These are phyloP conservation scores for Physocephala rufipes DNA, from an alignment of 2,888 invertebrate species.

Conservation along the genomic window DNA sequence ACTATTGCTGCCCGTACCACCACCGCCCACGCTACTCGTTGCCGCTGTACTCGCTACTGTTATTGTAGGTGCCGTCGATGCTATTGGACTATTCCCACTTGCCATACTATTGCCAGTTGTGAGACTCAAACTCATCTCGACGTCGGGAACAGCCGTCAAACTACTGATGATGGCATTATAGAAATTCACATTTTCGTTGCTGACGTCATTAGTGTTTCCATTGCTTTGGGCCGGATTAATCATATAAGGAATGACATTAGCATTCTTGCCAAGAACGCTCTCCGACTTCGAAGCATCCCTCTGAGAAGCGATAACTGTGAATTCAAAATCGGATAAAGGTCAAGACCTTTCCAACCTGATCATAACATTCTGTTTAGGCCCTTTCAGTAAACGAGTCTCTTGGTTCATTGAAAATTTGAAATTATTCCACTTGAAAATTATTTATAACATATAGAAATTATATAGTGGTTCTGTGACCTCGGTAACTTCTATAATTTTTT, in stretches of 20 bases:
- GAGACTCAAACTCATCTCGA: slow-evolving; percentile 29
- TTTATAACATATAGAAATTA: too few relatives aligned
- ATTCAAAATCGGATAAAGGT: neutral
- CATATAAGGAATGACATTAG: slow-evolving; percentile 54
- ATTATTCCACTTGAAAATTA: neutral
- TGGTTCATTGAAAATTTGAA: too few relatives aligned
- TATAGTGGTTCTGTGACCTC: too few relatives aligned
- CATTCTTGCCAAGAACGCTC: slow-evolving; percentile 55
- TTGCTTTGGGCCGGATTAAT: slow-evolving; percentile 40
- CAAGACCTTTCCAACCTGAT: neutral
- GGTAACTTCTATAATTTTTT: too few relatives aligned
- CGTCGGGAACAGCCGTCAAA: slow-evolving; percentile 23
- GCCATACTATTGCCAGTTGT: slow-evolving; percentile 32
- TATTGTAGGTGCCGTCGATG: slow-evolving; percentile 32
- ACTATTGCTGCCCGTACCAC: slow-evolving; percentile 39
- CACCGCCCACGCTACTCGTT: slow-evolving; percentile 41
- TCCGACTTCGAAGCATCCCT: slow-evolving; percentile 63
- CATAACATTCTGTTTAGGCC: neutral
- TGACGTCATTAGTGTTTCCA: slow-evolving; percentile 50
- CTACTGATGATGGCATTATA: slow-evolving; percentile 37
- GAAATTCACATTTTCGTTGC: slow-evolving; percentile 44
- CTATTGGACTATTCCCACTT: slow-evolving; percentile 25
- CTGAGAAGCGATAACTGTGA: slow-evolving; percentile 60
- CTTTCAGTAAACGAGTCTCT: neutral
- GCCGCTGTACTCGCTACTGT: slow-evolving; percentile 29